phyloP scores from a whole-genome alignment of 2,797 vertebrate genomes.

The Echiichthys vipera region DNA sequence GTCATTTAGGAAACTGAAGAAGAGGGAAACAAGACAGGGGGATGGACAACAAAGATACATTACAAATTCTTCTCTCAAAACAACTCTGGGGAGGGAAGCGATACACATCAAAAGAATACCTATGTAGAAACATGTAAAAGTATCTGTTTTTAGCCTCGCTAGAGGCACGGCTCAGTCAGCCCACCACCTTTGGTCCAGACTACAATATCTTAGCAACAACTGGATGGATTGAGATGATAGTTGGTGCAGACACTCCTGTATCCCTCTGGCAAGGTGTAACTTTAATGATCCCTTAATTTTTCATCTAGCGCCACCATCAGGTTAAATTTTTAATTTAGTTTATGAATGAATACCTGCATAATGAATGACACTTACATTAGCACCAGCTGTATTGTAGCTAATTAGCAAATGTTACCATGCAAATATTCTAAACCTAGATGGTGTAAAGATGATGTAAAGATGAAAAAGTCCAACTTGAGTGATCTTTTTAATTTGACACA shows the following conservation, averaged over 20 bases:
- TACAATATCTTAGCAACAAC: not conserved
- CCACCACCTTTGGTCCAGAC: not conserved
- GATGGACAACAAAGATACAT: slow-evolving; percentile 7
- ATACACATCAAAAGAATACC: not conserved
- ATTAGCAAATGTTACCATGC: not conserved
- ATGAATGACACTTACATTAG: too few species aligned
- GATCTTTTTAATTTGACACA: too few species aligned
- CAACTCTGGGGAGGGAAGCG: not conserved
- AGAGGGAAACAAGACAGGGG: slow-evolving; percentile 29
- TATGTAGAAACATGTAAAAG: not conserved
- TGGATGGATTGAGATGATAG: not conserved
- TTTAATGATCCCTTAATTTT: not conserved
- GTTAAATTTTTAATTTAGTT: not conserved
- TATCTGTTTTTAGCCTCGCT: not conserved
- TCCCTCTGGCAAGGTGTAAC: too few species aligned
- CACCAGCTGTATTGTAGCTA: not conserved
- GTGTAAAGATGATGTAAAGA: too few species aligned
- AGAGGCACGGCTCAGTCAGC: not conserved
- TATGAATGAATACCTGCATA: too few species aligned
- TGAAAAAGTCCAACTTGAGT: too few species aligned
- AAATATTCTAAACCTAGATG: not conserved
- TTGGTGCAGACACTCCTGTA: not conserved
- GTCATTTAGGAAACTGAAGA: slow-evolving; percentile 19
- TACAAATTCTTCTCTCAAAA: not conserved
- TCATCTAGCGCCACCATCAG: not conserved